phyloP scores from a whole-genome alignment of 1,140 invertebrate genomes.

The Bursaphelenchus mucronatus region DNA sequence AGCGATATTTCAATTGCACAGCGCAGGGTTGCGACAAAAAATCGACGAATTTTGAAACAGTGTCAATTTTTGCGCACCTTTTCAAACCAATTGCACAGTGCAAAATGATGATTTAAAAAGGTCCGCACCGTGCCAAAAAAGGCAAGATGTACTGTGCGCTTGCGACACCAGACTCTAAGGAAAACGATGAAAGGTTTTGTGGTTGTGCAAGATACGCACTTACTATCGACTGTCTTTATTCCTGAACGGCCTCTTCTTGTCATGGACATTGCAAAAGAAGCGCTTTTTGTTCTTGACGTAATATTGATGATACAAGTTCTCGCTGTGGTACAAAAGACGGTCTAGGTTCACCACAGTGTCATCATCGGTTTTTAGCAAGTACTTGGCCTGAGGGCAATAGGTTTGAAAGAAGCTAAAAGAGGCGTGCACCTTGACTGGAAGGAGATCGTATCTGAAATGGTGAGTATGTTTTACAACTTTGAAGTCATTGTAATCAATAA shows the following conservation, averaged over 20 bases:
- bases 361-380: conserved; percentile 21
- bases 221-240: neutral
- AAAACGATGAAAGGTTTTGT: neutral
- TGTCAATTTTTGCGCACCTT: no score
- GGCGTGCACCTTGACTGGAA: conserved; percentile 11
- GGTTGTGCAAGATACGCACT: neutral
- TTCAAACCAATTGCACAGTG: no score
- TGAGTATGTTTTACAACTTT: neutral
- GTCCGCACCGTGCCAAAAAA: no score
- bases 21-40: no score
- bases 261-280: neutral
- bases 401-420: neutral
- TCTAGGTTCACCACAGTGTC: conserved; percentile 13
- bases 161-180: neutral
- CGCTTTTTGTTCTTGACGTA: neutral
- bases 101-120: no score
- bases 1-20: no score
- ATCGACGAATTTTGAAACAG: no score
- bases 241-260: neutral
- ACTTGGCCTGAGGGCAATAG: conserved; percentile 10
- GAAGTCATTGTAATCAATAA: neutral
- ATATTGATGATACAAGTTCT: neutral
- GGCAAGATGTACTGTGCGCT: no score
- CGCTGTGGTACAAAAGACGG: neutral
- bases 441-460: conserved; percentile 1